These are phyloP conservation scores for Xiphorhynchus elegans DNA, from an alignment of 2,113 vertebrate genomes.

Conservation along the genomic window DNA sequence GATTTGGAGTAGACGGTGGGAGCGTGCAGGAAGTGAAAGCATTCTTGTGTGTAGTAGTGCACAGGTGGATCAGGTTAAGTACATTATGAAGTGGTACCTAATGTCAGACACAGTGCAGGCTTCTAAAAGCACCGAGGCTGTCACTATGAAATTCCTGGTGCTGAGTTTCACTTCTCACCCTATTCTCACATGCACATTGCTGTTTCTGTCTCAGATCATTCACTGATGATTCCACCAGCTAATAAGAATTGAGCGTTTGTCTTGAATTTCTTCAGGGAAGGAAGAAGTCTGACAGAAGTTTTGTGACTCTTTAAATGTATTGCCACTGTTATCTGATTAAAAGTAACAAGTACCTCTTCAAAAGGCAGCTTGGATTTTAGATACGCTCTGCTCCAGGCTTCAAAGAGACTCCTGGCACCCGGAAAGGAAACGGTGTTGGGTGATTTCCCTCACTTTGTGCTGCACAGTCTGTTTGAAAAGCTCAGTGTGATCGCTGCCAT, in stretches of 20 bases:
- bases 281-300: neutral
- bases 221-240: neutral
- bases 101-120: neutral
- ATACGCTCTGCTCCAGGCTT: neutral
- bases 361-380: neutral
- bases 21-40: accelerated
- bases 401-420: neutral
- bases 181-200: accelerated
- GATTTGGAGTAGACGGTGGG: neutral
- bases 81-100: neutral
- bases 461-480: neutral
- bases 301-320: neutral
- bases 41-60: neutral
- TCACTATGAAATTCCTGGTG: neutral
- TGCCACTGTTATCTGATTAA: neutral
- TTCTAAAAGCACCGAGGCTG: neutral
- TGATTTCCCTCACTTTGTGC: neutral
- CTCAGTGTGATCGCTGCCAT: accelerated
- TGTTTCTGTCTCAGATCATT: neutral
- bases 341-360: neutral
- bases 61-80: neutral
- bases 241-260: neutral
- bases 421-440: neutral
- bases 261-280: neutral
- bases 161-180: neutral